Percentiles rank a stretch among this genome's conserved stretches.
Conservation (phyloP, 1,140 invertebrate species). For the Drosophila miranda region DNA sequence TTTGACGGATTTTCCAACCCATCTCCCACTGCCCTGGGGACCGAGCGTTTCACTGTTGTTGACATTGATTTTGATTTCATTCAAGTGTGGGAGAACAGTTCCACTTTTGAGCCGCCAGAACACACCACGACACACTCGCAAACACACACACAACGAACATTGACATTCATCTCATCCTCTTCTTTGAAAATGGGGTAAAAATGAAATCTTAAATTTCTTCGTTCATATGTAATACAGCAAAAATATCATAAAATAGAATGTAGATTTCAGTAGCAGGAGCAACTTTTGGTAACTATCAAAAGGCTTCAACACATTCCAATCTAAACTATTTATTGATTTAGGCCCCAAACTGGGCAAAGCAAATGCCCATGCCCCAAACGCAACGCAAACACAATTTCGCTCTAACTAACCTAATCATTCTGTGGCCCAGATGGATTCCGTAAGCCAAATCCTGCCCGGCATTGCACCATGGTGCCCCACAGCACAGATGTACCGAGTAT, state of each 20-base stretch:
- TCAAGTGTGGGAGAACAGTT: slow-evolving; percentile 32
- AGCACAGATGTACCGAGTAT: slow-evolving; percentile 44
- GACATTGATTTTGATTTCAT: slow-evolving; percentile 65
- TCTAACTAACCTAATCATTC: slow-evolving; percentile 56
- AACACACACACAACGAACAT: neutral
- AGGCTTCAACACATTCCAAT: neutral
- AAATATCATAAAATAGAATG: too few species aligned
- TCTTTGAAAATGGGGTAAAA: neutral
- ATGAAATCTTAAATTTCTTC: too few species aligned
- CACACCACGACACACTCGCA: slow-evolving; percentile 18
- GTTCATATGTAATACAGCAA: too few species aligned
- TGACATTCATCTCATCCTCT: slow-evolving; percentile 1
- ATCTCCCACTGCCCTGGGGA: slow-evolving; percentile 23
- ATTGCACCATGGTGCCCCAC: slow-evolving; percentile 17
- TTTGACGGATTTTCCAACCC: slow-evolving; percentile 40
- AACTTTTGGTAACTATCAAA: too few species aligned
- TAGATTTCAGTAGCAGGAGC: too few species aligned
- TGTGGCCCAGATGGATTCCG: slow-evolving; percentile 31
- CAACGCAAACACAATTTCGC: slow-evolving; percentile 51
- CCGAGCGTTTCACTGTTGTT: slow-evolving; percentile 56
- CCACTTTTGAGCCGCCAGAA: slow-evolving; percentile 4
- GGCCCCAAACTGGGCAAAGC: slow-evolving; percentile 10
- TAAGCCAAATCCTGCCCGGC: slow-evolving; percentile 22
- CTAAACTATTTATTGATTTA: slow-evolving; percentile 20
- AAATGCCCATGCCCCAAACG: slow-evolving; percentile 14